Evolutionary conservation across 2,113 vertebrate genomes (phyloP), one percentile per base, ranked within the genome.

Genomic region (Peromyscus maniculatus): DNA sequence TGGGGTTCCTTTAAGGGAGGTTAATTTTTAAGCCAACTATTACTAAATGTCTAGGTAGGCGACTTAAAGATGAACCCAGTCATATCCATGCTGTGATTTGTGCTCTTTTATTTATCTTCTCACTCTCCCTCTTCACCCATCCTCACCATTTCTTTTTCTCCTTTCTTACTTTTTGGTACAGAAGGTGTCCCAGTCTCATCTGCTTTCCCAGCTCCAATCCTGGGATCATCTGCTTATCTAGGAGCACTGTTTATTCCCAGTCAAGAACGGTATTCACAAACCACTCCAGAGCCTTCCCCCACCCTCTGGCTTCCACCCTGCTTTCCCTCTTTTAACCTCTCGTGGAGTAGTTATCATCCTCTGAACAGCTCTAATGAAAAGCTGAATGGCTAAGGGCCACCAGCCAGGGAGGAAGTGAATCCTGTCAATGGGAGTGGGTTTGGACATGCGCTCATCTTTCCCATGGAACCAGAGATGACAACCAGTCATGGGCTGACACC

Each of bases 1-100:
- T 87, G 82, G 67, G 31, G 83, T 82, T 93, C 28, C 77, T 95
- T 93, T 94, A 92, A 67, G 7, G n/a, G 62, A 64, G 57, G 67
- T 92, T 89, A 71, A 39, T 92, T 95, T 96, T 96, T 84, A 84
- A 91, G 26, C 57, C 87, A 83, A 79, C 1, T 62, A 39, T 67
- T 59, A 67, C 64, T 95, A 82, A 91, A 67, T 89, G n/a, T 83
- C 83, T 92, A 52, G 93, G 43, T 90, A 79, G 49, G 57, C 71
- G 93, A 67, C 91, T 93, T 95, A 66, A 71, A 74, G 69, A 55
- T 57, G 74, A 12, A 11, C 83, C 69, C 79, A 78, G 0, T 55
- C 62, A 79, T 49, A 49, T 16, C n/a, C 4, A 55, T 75, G 96
- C 84, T 28, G 71, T 82, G 2, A 9, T 89, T 31, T 64, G 36